Base-by-base conservation (phyloP, 2,888 invertebrate species). In the Catocala sponsa region DNA sequence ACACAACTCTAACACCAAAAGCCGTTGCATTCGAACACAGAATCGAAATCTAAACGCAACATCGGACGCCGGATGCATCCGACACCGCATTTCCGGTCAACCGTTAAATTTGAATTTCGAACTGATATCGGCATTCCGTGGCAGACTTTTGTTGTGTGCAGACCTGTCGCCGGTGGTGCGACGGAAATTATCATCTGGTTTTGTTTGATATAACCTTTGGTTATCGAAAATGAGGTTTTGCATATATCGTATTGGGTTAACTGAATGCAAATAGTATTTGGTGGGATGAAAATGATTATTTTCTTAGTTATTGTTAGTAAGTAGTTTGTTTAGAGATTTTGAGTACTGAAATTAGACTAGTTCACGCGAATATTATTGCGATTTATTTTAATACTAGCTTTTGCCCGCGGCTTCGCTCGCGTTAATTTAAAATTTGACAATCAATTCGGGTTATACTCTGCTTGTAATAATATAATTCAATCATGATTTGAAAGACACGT, bases 21-120 rank as follows among this genome's bases (percentile, higher is more conserved):
- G 64, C 63, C 58, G 48, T 54, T 60, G 43, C 54, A 50, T 64
- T 55, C 55, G 55, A 70, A 65, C 66, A 55, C 68, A 65, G 68
- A 68, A 62, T 76, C 73, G 62, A 72, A 75, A 70, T 72, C 78
- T 74, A 77, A 81, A 72, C 77, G 72, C 76, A 65, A 69, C 77
- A 80, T 79, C 77, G 76, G 80, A 78, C 74, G 84, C 85, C 86
- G 91, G 91, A 90, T 67, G 76, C 80, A 70, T 72, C 85, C 79
- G 88, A 85, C 88, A 81, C 80, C 85, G 82, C 86, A 87, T 89
- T 88, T 92, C 92, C 92, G 92, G 92, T 92, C 90, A 91, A 81
- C 83, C 85, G 91, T 86, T 89, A 90, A 91, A 93, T 93, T 92
- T 92, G 90, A 91, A 93, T 92, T 91, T 88, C 84, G 89, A 91